These are phyloP conservation scores for Passer domesticus DNA, from an alignment of 2,113 vertebrate genomes.

Conservation along the genomic window DNA sequence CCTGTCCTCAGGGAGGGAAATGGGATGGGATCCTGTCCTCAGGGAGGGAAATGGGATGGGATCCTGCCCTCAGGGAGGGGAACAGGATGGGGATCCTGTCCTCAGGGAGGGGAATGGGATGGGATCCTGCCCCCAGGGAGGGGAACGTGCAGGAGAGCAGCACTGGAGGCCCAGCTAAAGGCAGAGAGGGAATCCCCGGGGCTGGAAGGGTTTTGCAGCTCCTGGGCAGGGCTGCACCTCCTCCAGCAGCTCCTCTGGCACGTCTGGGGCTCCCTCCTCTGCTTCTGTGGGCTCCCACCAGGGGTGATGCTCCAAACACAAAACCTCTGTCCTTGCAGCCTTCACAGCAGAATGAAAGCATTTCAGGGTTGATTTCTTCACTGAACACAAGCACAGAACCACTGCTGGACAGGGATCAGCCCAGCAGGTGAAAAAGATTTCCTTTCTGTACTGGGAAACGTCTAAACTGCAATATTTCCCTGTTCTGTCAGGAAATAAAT, in stretches of 20 bases:
- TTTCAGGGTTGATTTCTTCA: not conserved
- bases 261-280: not conserved
- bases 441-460: not conserved
- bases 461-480: not conserved
- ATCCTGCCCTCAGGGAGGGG: too few species aligned
- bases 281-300: not conserved
- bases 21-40: too few species aligned
- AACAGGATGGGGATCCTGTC: too few species aligned
- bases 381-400: not conserved
- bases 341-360: not conserved
- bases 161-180: not conserved
- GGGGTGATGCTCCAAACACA: not conserved
- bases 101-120: too few species aligned
- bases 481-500: not conserved
- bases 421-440: not conserved
- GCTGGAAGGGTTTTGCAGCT: not conserved
- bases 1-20: too few species aligned
- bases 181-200: not conserved
- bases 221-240: not conserved
- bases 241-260: not conserved
- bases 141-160: not conserved
- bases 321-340: not conserved
- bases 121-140: too few species aligned
- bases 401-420: not conserved
- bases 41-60: too few species aligned